A percentile compares a stretch with the other conserved stretches of the same genome.
Conservation (phyloP, 53 echinoderm and acorn worm genomes). For the Echinarachnius parma region DNA sequence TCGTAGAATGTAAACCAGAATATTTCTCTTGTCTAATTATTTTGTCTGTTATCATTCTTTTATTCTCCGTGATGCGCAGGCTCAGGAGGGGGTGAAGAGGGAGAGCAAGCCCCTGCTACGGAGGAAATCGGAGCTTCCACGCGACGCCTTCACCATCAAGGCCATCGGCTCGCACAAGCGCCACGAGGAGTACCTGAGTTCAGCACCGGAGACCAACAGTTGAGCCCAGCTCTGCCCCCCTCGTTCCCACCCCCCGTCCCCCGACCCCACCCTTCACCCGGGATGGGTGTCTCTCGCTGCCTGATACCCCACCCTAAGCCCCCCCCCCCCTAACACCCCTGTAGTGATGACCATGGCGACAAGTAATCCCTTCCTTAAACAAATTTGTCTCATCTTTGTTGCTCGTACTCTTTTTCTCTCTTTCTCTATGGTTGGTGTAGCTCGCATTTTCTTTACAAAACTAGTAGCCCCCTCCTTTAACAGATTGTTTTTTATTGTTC, state of each 20-base stretch:
- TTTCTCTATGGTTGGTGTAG: no score
- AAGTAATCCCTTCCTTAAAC: not conserved
- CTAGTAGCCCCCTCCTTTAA: no score
- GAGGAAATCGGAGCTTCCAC: slow-evolving; percentile 97
- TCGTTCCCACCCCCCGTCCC: not conserved
- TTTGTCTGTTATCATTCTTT: no score
- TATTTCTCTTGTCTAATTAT: no score
- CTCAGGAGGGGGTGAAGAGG: slow-evolving; percentile 56
- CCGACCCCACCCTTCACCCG: not conserved
- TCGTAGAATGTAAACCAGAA: no score
- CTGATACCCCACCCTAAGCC: not conserved
- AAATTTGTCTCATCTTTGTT: no score
- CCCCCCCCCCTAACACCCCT: no score
- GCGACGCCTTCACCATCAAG: slow-evolving; percentile 75
- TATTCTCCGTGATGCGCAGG: no score
- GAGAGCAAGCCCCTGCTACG: slow-evolving; percentile 78
- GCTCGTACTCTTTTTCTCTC: no score
- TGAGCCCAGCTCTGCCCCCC: slow-evolving; percentile 27
- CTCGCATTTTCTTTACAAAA: no score
- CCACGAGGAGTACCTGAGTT: slow-evolving; percentile 78
- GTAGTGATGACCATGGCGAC: no score
- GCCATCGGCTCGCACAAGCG: slow-evolving; percentile 85
- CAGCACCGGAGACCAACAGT: slow-evolving; percentile 81
- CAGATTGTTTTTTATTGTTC: no score
- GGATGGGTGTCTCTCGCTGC: not conserved